A percentile compares a stretch with the other conserved stretches of the same genome.
Evolutionary conservation across 2,888 invertebrate species (phyloP).

Genomic region (Noctua fimbriata): DNA sequence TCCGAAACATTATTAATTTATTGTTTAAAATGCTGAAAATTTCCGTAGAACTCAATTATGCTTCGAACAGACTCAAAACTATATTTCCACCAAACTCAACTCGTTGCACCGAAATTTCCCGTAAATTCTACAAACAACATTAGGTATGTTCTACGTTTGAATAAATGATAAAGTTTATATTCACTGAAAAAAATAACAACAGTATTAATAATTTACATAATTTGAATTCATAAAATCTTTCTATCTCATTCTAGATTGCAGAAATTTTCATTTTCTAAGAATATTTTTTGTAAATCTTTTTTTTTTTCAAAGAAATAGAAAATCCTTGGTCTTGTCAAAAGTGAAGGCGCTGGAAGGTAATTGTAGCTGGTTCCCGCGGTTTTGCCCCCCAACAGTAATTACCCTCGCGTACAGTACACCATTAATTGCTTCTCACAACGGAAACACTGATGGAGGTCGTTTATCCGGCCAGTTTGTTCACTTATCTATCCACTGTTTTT

Average conservation of each 20-base stretch:
- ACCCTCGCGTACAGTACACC: conserved; percentile 71
- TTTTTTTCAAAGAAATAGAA: conserved; percentile 8
- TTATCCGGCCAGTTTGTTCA: conserved; percentile 73
- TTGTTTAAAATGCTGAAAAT: background rate
- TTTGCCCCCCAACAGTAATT: conserved; percentile 72
- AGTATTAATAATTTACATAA: background rate
- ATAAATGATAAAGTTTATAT: background rate
- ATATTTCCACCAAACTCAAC: conserved; percentile 11
- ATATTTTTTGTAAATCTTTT: too few relatives aligned
- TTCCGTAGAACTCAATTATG: conserved; percentile 3
- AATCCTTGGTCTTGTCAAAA: conserved; percentile 66
- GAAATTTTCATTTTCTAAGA: background rate
- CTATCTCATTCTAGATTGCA: background rate
- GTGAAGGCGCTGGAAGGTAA: conserved; percentile 66
- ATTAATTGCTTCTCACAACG: conserved; percentile 77
- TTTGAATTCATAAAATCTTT: background rate
- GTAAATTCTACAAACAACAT: conserved; percentile 1
- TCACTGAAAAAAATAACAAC: background rate
- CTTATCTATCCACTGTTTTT: conserved; percentile 68
- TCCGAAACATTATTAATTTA: background rate
- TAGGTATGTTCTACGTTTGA: background rate
- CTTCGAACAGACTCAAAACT: background rate
- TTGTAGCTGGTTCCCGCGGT: conserved; percentile 66
- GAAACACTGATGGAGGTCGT: conserved; percentile 74
- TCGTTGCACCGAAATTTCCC: conserved; percentile 6